Evolutionary conservation across 2,113 vertebrate genomes (phyloP), one percentile per base, ranked within the genome.

Genomic region (Megaleporinus macrocephalus): DNA sequence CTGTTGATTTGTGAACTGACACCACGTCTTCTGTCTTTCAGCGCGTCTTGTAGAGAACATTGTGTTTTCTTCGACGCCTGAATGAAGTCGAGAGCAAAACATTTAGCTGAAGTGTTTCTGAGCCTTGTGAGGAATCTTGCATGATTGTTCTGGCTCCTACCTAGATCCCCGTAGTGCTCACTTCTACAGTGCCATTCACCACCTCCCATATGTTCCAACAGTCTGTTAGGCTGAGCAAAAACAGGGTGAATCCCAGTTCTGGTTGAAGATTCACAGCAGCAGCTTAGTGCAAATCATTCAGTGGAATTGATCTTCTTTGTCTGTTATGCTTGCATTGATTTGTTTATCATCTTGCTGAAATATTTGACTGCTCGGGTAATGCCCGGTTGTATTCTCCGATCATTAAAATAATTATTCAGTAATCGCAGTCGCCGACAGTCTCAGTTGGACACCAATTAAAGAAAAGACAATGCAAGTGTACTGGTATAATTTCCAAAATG

Each of bases 321-420:
- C n/a, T 27, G 24, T 61, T 82, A 22, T 41, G 24, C 76, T 47
- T 49, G 30, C 22, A 79, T 47, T 71, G 66, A 78, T 82, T 78
- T 78, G 70, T 49, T 62, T 82, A 66, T 78, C 20, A 24, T 79
- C 49, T 57, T 65, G 22, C 47, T 69, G 63, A 76, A 76, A 69
- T 59, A 20, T 65, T 69, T 33, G 41, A 78, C 41, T 5, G 24
- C 9, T 49, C 22, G 20, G 41, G 70, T 85, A 75, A 85, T 70
- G 47, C 62, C 33, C 49, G 9, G 70, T 78, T 53, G 44, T 44
- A 75, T 79, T 85, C 78, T 59, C 18, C 59, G 33, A 41, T 75
- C 72, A 81, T 81, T 79, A 59, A 70, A 59, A 55, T 79, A 70
- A 70, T 70, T 79, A 72, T 71, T 79, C 53, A 18, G 51, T 79